These are phyloP conservation scores for Toxotes lorentzi DNA, from an alignment of 2,797 vertebrate species.

Conservation along the genomic window DNA sequence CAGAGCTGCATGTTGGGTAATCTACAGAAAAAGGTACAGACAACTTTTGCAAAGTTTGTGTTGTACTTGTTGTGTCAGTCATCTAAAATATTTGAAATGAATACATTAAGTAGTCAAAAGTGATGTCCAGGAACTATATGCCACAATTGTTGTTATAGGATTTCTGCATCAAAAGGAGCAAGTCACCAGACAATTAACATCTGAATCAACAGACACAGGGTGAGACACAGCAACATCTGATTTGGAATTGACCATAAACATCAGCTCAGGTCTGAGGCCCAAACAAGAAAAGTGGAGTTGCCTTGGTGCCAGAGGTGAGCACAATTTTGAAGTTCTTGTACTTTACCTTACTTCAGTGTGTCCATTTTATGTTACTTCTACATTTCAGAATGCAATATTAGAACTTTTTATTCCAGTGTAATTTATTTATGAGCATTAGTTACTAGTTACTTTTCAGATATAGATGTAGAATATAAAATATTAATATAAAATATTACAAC, in stretches of 20 bases:
- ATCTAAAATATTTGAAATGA: background rate
- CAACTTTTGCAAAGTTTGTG: background rate
- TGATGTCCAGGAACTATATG: background rate
- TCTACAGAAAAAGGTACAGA: background rate
- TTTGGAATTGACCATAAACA: background rate
- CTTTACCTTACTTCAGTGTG: background rate
- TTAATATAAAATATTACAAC: no score
- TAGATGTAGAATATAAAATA: background rate
- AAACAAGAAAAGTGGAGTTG: background rate
- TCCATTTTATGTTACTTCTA: background rate
- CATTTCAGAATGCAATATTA: background rate
- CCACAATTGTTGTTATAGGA: background rate
- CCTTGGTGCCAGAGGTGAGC: background rate
- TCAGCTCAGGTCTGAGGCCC: background rate
- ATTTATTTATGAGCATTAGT: background rate
- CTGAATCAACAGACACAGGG: background rate
- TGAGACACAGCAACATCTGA: background rate
- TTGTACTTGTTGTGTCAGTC: background rate
- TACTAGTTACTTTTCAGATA: background rate
- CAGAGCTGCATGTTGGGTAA: background rate
- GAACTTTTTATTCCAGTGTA: background rate
- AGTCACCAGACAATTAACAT: background rate
- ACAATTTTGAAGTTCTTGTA: background rate
- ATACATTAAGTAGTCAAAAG: background rate
- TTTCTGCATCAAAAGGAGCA: constrained; percentile 6